Percentiles rank a stretch among this genome's conserved stretches.
These are phyloP conservation scores for Blastobasis adustella DNA, from an alignment of 2,888 invertebrate genomes.

Conservation along the genomic window DNA sequence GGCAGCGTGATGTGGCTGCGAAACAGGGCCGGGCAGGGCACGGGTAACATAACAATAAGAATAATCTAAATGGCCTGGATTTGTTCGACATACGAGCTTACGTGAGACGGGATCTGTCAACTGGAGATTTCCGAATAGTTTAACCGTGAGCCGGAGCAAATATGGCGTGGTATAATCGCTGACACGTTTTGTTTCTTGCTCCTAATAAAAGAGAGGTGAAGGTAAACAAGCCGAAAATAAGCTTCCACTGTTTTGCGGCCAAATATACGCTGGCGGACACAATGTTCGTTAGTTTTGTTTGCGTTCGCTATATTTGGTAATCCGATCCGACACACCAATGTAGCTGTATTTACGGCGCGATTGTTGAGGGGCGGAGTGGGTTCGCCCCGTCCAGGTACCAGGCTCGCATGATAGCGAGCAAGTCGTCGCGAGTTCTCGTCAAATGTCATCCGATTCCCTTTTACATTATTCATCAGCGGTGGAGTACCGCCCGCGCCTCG, in stretches of 20 bases:
- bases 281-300: no score
- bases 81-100: conserved; percentile 37
- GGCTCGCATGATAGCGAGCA: conserved; percentile 3
- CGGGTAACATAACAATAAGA: conserved; percentile 46
- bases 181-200: no score
- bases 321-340: no score
- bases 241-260: no score
- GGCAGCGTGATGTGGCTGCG: conserved; percentile 16
- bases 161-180: background rate
- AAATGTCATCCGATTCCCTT: conserved; percentile 1
- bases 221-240: no score
- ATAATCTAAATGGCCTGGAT: conserved; percentile 46
- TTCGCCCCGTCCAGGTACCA: background rate
- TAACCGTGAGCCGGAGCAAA: background rate
- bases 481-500: no score
- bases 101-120: background rate
- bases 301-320: no score
- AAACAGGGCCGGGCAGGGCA: conserved; percentile 28
- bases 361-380: background rate
- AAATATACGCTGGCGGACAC: no score
- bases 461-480: conserved; percentile 6
- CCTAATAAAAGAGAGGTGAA: no score
- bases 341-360: background rate
- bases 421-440: conserved; percentile 1
- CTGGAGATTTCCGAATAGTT: background rate